Percentiles rank a stretch among this genome's conserved stretches.
Evolutionary conservation across 2,888 invertebrate species (phyloP).

Genomic region (Lucinisca nassula): DNA sequence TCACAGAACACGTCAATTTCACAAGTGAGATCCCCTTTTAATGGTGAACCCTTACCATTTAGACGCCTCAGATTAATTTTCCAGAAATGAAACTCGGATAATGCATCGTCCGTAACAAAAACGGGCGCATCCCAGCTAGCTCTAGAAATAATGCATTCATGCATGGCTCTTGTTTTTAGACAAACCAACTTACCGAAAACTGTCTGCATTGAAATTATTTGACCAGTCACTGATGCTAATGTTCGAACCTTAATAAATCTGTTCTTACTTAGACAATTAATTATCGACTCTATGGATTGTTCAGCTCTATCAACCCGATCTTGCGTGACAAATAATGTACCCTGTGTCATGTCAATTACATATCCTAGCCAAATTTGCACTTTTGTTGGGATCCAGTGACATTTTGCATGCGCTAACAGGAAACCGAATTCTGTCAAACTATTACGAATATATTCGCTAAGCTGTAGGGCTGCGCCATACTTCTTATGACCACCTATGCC

Average conservation of each 20-base stretch:
- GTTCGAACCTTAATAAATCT: slow-evolving; percentile 3
- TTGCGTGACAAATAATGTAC: slow-evolving; percentile 31
- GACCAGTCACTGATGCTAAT: slow-evolving; percentile 23
- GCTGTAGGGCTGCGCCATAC: slow-evolving; percentile 1
- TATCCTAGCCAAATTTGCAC: slow-evolving; percentile 52
- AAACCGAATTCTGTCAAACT: slow-evolving; percentile 62
- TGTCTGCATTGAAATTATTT: slow-evolving; percentile 29
- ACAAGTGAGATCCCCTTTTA: neutral
- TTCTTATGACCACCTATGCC: slow-evolving; percentile 14
- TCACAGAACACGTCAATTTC: slow-evolving; percentile 38
- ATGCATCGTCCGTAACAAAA: slow-evolving; percentile 9
- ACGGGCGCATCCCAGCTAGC: slow-evolving; percentile 14
- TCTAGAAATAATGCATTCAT: neutral
- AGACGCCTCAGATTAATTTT: slow-evolving; percentile 22
- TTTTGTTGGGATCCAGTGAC: slow-evolving; percentile 47
- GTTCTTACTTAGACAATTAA: too few relatives aligned
- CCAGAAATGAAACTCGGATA: slow-evolving; percentile 34
- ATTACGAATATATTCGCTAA: slow-evolving; percentile 15
- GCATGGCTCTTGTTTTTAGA: neutral
- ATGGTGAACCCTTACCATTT: neutral
- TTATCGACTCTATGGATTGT: too few relatives aligned
- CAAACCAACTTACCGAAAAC: slow-evolving; percentile 21
- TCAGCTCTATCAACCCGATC: slow-evolving; percentile 10
- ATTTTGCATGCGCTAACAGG: slow-evolving; percentile 65
- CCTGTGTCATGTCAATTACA: slow-evolving; percentile 34